These are phyloP conservation scores for Rhynchophorus ferrugineus DNA, from an alignment of 1,140 invertebrate genomes.

Conservation along the genomic window DNA sequence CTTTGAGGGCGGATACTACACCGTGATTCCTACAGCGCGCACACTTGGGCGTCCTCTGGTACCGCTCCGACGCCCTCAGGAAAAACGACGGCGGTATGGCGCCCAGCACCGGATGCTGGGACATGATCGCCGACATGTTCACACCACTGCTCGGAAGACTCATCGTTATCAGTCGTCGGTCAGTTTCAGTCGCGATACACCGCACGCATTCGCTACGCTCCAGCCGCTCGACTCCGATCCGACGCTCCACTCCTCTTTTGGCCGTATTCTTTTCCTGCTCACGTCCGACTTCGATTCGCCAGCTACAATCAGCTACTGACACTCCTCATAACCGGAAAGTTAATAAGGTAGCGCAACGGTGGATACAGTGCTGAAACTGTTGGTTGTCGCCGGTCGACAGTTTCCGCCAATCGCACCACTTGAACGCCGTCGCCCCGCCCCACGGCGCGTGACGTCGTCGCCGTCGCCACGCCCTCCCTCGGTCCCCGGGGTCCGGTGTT, in stretches of 20 bases:
- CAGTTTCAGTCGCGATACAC: constrained; percentile 1
- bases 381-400: constrained; percentile 30
- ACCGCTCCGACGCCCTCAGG: constrained; percentile 80
- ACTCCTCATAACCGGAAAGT: constrained; percentile 19
- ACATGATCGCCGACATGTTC: constrained; percentile 72
- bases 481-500: constrained; percentile 33
- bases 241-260: neutral
- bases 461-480: constrained; percentile 20
- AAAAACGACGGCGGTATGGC: constrained; percentile 74
- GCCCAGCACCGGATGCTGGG: constrained; percentile 74
- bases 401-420: constrained; percentile 28
- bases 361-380: constrained; percentile 35
- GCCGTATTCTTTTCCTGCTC: no score
- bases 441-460: constrained; percentile 24
- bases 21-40: constrained; percentile 97
- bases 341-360: constrained; percentile 30
- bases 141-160: constrained; percentile 69
- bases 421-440: constrained; percentile 18
- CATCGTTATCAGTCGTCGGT: constrained; percentile 49
- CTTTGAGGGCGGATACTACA: constrained; percentile 94
- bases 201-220: neutral
- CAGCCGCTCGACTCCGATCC: neutral
- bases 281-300: constrained; percentile 18
- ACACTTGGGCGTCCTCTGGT: constrained; percentile 97
- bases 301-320: constrained; percentile 19